Evolutionary conservation across 2,113 vertebrate genomes (phyloP), one percentile per base, ranked within the genome.

Genomic region (Chauna torquata): DNA sequence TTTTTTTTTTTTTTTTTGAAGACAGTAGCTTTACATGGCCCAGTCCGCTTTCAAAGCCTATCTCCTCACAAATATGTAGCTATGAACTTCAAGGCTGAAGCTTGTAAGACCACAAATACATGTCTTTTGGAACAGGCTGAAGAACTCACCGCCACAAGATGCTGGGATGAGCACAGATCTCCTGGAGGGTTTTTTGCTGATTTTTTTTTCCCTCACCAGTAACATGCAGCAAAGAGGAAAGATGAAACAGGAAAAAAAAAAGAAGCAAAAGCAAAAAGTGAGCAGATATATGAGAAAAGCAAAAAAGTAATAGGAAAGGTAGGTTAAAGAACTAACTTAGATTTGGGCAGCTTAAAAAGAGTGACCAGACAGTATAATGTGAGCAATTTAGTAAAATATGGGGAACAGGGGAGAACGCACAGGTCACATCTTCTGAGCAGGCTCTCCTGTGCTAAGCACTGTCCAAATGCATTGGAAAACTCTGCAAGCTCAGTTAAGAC

Each of bases 101-200:
- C 38, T 11, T 34, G 2, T 4, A 38, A 55, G 36, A 50, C 11
- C 49, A 64, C 68, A 58, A n/a, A 64, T 4, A 40, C 3, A 0
- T 20, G 69, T 64, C 69, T 70, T n/a, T 45, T 25, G 16, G 64
- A 70, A 27, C 12, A n/a, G 57, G 58, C 64, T 58, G 75, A n/a
- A 32, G 34, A 59, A 32, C 52, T 45, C 4, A 1, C 23, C 0
- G 2, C 42, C 61, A 34, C 70, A 5, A 2, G 2, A 40, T 1
- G 2, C 30, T 9, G 38, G 64, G n/a, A 59, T 16, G 58, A 47
- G 47, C 70, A 24, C 57, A 64, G 22, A 40, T n/a, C 81, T 89
- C 68, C 68, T 5, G 32, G 49, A 81, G 74, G 42, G 11, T 58
- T 65, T 58, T 30, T 38, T 24, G 16, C 62, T 27, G 27, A 2